A percentile compares a stretch with the other conserved stretches of the same genome.
Conservation (phyloP, 2,113 vertebrate species). For the Cygnus buccinator region DNA sequence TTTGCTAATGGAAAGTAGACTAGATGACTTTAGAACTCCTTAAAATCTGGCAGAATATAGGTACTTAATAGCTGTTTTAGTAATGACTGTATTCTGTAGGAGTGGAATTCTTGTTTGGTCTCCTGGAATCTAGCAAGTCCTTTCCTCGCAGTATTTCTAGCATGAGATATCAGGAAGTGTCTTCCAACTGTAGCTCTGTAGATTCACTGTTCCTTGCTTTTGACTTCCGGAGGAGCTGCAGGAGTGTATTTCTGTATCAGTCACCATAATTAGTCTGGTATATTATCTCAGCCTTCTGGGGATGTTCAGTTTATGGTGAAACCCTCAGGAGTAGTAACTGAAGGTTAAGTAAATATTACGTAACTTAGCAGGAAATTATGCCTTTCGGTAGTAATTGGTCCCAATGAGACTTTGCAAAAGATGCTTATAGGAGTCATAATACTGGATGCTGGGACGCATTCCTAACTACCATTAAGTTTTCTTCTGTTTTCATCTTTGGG, state of each 20-base stretch:
- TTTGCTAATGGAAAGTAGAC: neutral
- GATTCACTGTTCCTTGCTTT: neutral
- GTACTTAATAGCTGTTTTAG: neutral
- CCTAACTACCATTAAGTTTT: neutral
- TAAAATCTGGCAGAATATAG: neutral
- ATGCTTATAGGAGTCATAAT: accelerated
- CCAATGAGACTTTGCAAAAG: neutral
- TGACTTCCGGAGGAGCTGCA: neutral
- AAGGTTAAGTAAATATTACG: neutral
- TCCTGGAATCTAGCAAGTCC: neutral
- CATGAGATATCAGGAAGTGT: neutral
- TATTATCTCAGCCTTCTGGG: neutral
- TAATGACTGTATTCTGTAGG: neutral
- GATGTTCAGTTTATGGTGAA: neutral
- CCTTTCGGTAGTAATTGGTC: neutral
- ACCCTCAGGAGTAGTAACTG: neutral
- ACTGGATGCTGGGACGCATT: too few relatives aligned
- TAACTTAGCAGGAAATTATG: neutral
- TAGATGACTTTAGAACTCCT: neutral
- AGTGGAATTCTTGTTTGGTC: neutral
- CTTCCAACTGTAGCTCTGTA: neutral
- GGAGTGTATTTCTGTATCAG: neutral
- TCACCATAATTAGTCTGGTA: neutral
- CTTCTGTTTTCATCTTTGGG: neutral
- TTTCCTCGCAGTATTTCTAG: neutral